Conservation (phyloP, 2,113 vertebrate species). For the Tapirus terrestris region DNA sequence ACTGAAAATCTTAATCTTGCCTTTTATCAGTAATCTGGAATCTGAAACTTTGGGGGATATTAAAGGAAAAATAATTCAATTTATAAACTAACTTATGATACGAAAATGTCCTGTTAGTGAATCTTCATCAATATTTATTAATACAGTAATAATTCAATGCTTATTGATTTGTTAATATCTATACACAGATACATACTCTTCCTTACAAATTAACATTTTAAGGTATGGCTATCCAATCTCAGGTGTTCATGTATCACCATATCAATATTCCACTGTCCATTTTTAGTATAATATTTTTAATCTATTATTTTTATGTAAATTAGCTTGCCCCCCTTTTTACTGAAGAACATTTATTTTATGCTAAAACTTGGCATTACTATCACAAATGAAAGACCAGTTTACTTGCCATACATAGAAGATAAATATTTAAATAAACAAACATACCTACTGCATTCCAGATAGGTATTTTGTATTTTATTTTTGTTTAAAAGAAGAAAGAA, state of each 20-base stretch:
- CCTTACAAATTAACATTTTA: background rate
- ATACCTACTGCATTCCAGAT: background rate
- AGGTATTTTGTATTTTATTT: slow-evolving; percentile 18
- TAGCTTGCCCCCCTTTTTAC: background rate
- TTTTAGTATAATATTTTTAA: background rate
- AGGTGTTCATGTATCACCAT: background rate
- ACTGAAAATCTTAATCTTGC: background rate
- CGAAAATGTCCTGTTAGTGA: background rate
- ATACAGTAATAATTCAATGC: background rate
- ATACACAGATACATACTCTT: background rate
- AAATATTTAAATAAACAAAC: background rate
- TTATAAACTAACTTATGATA: background rate
- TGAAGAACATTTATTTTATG: slow-evolving; percentile 26
- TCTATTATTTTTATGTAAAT: background rate
- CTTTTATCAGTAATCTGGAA: background rate
- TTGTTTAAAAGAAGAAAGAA: slow-evolving; percentile 12
- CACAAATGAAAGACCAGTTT: background rate
- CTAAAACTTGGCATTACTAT: background rate
- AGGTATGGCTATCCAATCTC: background rate
- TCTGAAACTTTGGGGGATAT: background rate
- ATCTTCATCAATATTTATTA: slow-evolving; percentile 12
- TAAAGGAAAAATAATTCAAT: background rate
- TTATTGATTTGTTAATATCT: background rate
- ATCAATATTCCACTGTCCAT: background rate
- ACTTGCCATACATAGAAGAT: background rate